Evolutionary conservation across 2,113 vertebrate species (phyloP).

Genomic region (Sakesphorus luctuosus): DNA sequence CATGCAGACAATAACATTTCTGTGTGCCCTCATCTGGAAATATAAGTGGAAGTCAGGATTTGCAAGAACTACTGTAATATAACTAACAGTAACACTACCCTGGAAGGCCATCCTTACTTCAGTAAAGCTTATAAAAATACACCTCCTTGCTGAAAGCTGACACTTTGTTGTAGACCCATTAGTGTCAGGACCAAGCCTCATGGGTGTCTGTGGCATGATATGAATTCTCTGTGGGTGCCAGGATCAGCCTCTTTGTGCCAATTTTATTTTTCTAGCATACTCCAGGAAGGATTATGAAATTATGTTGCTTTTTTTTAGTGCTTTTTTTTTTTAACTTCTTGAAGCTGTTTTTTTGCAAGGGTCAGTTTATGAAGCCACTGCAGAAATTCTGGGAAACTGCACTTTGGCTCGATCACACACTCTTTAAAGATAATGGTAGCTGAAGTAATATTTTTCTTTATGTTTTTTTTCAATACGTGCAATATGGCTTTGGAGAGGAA

Average conservation of each 20-base stretch:
- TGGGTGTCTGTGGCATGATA: rapidly evolving
- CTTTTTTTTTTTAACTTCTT: not conserved
- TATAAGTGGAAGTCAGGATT: not conserved
- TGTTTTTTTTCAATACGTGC: not conserved
- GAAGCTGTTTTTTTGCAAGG: not conserved
- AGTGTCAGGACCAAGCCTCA: not conserved
- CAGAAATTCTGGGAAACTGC: constrained; percentile 23
- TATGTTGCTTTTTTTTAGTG: not conserved
- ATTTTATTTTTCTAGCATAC: not conserved
- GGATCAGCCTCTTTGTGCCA: not conserved
- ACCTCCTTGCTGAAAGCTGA: not conserved
- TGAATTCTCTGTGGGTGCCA: not conserved
- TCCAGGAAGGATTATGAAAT: not conserved
- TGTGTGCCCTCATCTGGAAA: not conserved
- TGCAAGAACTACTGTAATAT: not conserved
- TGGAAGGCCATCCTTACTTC: not conserved
- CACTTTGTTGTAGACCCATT: not conserved
- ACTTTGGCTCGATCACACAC: not conserved
- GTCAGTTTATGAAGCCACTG: not conserved
- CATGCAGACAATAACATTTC: not conserved
- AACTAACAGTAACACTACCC: not conserved
- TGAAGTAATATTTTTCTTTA: not conserved
- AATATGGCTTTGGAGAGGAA: not conserved
- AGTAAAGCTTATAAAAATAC: not conserved
- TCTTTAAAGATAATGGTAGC: not conserved